Percentiles rank a stretch among this genome's conserved stretches.
These are phyloP conservation scores for Trichopoda pennipes DNA, from an alignment of 2,888 invertebrate species.

Conservation along the genomic window DNA sequence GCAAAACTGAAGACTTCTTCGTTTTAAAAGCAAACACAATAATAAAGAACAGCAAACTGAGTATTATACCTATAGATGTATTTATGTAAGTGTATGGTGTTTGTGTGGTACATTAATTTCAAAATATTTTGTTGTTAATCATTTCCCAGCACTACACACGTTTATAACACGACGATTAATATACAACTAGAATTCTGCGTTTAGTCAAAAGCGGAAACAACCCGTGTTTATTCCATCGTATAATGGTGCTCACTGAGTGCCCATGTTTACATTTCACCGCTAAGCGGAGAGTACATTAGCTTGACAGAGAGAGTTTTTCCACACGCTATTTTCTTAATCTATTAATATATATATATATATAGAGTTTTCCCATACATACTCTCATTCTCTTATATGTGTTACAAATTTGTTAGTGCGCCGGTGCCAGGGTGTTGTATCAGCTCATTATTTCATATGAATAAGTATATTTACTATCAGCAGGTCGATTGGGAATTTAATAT, in stretches of 20 bases:
- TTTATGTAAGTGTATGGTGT: constrained; percentile 1
- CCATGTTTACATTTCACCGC: constrained; percentile 51
- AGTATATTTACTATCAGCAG: constrained; percentile 1
- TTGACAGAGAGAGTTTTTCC: constrained; percentile 68
- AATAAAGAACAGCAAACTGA: constrained; percentile 17
- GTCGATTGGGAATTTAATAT: not conserved
- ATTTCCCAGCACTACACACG: constrained; percentile 59
- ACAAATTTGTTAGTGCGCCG: constrained; percentile 67
- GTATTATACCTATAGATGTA: not conserved
- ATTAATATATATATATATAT: constrained; percentile 11
- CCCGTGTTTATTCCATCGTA: constrained; percentile 56
- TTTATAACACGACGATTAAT: constrained; percentile 66
- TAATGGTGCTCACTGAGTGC: constrained; percentile 33
- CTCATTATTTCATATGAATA: constrained; percentile 43
- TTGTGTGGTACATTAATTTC: constrained; percentile 6
- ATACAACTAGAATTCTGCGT: constrained; percentile 72
- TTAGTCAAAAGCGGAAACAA: constrained; percentile 69
- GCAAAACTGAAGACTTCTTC: constrained; percentile 46
- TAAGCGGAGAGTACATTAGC: constrained; percentile 67
- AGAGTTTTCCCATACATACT: constrained; percentile 36
- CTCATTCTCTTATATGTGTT: constrained; percentile 43
- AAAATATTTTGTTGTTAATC: constrained; percentile 29
- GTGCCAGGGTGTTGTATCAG: constrained; percentile 69
- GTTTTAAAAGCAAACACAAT: constrained; percentile 40
- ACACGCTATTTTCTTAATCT: not conserved